Base-by-base conservation (phyloP, 2,113 vertebrate species). In the Dissostichus mawsoni region DNA sequence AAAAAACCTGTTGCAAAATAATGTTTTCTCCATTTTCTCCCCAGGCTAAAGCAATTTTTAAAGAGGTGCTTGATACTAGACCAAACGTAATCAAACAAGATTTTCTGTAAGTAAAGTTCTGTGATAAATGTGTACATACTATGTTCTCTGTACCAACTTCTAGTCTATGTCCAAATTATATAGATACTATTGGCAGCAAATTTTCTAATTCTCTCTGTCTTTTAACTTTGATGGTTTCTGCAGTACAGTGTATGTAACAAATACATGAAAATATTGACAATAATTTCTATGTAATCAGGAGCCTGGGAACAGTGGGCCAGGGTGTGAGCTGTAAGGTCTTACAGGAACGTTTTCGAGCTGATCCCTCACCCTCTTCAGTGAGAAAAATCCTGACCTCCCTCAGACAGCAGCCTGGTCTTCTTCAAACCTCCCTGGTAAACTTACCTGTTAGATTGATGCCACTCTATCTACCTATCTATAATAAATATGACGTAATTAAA, bases 341-440 rank as follows among this genome's bases (percentile, higher is more conserved):
- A 64, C 77, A 58, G 45, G 17, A 80, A 18, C 75, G 59, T 44
- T 74, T 95, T 8, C 55, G 23, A 16, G 74, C 36, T 8, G 45
- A 82, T 61, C 5, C 78, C 0, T 88, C 90, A 0, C 51, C 33
- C 11, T 74, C 76, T 3, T 80, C 88, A 2, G 36, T 91, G 18
- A 86, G 58, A n/a, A 75, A 50, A 12, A 73, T 95, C 79, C 82
- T 96, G 65, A 36, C 18, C 6, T 87, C 95, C 50, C 83, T 96
- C 65, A 78, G 71, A 64, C 70, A 86, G 44, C 93, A 95, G 85
- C 93, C 94, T 1, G 23, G 75, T 67, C 90, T 84, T 55, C 92
- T 96, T 14, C 95, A 94, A 76, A 90, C 90, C 25, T 91, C 95
- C 6, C 83, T 96, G 93, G 95, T 96, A 91, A 73, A 52, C 12